Evolutionary conservation across 2,888 invertebrate species (phyloP), one percentile per base, ranked within the genome.

Genomic region (Eutolmus rufibarbis): DNA sequence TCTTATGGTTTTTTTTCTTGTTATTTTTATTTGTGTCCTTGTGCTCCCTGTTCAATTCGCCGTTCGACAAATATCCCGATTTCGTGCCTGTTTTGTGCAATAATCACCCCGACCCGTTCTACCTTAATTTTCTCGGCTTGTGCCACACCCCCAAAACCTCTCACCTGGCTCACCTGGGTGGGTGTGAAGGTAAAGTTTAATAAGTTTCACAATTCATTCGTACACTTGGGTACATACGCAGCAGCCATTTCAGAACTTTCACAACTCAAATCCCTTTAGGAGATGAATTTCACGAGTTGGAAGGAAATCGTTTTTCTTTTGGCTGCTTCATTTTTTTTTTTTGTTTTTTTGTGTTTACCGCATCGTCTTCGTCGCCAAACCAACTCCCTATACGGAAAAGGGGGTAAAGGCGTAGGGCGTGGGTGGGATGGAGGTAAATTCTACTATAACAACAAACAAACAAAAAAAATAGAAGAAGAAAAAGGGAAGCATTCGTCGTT

Each of bases 121-220:
- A 46, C 76, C 3, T n/a, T 34, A 16, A 76, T 34, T 28, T 40
- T 40, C 34, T 40, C 34, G 19, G 74, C 28, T 28, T 16, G 34
- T n/a, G 12, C 9, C 40, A 23, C 31, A 40, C 40, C 37, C 28
- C 40, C 43, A 40, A 40, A 34, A 9, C 23, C 46, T n/a, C 37
- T 19, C 40, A 16, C 14, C 19, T 5, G 34, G 34, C 23, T n/a
- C 12, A n/a, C 40, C 28, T 74, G 16, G 28, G 1, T 19, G 43
- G 40, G 78, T 40, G 40, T 40, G 66, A 82, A 82, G 82, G 66
- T 82, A 40, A 82, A 57, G 57, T 82, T 82, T 82, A 82, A 82
- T 82, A 82, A 82, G 82, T 82, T 82, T 37, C 82, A 57, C 57
- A 82, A 82, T 82, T 57, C 82, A 82, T 82, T 66, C 57, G 16